Base-by-base conservation (phyloP, 2,888 invertebrate genomes). In the Laothoe populi region DNA sequence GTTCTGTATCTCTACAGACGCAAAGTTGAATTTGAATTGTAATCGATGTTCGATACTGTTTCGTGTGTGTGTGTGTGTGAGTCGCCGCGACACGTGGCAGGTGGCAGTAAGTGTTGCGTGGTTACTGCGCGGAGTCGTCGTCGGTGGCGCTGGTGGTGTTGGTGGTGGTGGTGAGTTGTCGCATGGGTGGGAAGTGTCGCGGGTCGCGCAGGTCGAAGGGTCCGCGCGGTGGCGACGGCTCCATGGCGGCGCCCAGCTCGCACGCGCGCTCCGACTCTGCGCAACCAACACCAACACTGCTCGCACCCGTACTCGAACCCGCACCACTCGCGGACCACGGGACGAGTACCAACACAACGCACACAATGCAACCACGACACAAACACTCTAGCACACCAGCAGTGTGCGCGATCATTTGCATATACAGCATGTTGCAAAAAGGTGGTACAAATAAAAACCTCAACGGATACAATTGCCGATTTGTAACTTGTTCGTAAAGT, bases 121-220 rank as follows among this genome's bases (percentile, higher is more conserved):
- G 16, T 35, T 44, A 63, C 58, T 59, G 63, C 57, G 65, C 59
- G 66, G 59, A 46, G 24, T 53, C 16, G 44, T 16, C 16, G n/a
- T 73, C n/a, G 23, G 59, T 62, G 26, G 59, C 65, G 60, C 62
- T 21, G 64, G 68, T 65, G 64, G 67, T 61, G 62, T 71, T 62
- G 45, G 62, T 42, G 64, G 68, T 64, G 63, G 70, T 66, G 68
- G 31, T 31, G 65, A 40, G 67, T 23, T 59, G 35, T 5, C 74
- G 77, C 77, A 97, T 95, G 68, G 97, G 97, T 73, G 97, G 97
- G 90, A 97, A 97, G 92, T 97, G 97, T 70, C 94, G 91, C 71
- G 96, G 96, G 90, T 97, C 97, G 82, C 96, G 96, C 86, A 97
- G 94, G 83, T 96, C 95, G 88, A 96, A 95, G 70, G 94, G 90